phyloP scores from a whole-genome alignment of 2,797 vertebrate genomes.

The Catharus ustulatus region DNA sequence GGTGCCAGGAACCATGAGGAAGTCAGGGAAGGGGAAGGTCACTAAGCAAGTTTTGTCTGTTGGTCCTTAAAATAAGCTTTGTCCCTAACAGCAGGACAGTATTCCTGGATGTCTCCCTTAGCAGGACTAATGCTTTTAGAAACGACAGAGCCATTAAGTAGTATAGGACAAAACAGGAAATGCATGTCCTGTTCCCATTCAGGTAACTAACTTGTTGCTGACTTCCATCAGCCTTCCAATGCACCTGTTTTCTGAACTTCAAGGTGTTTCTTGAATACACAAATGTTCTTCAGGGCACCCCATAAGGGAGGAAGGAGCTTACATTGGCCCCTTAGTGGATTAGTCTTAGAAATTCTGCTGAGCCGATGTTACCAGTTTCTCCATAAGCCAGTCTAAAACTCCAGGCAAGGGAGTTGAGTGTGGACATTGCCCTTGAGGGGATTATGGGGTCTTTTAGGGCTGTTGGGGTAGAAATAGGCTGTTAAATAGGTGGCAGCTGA shows the following conservation, averaged over 20 bases:
- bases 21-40: background rate
- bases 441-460: background rate
- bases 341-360: slow-evolving; percentile 44
- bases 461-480: background rate
- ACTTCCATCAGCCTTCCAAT: background rate
- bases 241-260: background rate
- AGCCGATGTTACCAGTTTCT: background rate
- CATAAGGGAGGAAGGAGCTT: background rate
- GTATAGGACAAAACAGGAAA: background rate
- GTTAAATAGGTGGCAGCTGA: background rate
- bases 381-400: slow-evolving; percentile 40
- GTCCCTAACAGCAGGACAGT: background rate
- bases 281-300: background rate
- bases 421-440: slow-evolving; percentile 3
- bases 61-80: background rate
- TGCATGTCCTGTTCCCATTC: accelerated
- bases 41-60: background rate
- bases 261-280: background rate
- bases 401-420: background rate
- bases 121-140: background rate
- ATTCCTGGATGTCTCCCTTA: background rate
- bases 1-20: background rate
- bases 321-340: background rate
- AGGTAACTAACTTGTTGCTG: accelerated
- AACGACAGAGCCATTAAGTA: background rate